Evolutionary conservation across 2,113 vertebrate genomes (phyloP).

Genomic region (Pleuronectes platessa): DNA sequence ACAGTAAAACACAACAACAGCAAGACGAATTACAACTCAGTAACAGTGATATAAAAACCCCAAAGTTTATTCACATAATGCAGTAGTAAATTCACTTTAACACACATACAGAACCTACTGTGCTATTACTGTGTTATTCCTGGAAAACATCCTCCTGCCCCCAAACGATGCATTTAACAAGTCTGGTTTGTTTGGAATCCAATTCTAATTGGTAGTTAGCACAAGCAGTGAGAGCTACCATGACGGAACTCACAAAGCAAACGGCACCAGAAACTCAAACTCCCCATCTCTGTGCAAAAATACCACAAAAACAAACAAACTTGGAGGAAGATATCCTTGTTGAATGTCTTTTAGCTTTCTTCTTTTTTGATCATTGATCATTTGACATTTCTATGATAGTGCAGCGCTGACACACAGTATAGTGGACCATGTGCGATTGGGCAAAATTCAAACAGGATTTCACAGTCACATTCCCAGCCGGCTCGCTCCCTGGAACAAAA

Average conservation of each 20-base stretch:
- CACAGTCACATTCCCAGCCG: conserved; percentile 63
- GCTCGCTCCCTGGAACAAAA: conserved; percentile 66
- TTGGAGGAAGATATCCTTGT: not conserved
- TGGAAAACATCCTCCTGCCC: not conserved
- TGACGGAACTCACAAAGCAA: too few species aligned
- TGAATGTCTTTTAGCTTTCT: not conserved
- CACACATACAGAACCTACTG: not conserved
- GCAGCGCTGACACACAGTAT: conserved; percentile 19
- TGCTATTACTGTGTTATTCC: not conserved
- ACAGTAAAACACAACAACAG: not conserved
- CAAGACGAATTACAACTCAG: not conserved
- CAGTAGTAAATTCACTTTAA: not conserved
- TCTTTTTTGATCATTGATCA: conserved; percentile 25
- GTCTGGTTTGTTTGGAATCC: conserved; percentile 17
- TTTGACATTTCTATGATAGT: conserved; percentile 51
- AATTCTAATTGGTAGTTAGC: conserved; percentile 36
- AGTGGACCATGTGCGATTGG: conserved; percentile 61
- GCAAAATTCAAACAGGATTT: conserved; percentile 71
- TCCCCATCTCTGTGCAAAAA: not conserved
- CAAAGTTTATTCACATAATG: not conserved
- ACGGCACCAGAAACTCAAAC: conserved; percentile 6
- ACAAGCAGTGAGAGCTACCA: conserved; percentile 18
- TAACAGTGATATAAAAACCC: not conserved
- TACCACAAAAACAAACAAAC: conserved; percentile 6
- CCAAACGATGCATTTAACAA: conserved; percentile 10